Evolutionary conservation across 2,113 vertebrate species (phyloP).

Genomic region (Percina caprodes): DNA sequence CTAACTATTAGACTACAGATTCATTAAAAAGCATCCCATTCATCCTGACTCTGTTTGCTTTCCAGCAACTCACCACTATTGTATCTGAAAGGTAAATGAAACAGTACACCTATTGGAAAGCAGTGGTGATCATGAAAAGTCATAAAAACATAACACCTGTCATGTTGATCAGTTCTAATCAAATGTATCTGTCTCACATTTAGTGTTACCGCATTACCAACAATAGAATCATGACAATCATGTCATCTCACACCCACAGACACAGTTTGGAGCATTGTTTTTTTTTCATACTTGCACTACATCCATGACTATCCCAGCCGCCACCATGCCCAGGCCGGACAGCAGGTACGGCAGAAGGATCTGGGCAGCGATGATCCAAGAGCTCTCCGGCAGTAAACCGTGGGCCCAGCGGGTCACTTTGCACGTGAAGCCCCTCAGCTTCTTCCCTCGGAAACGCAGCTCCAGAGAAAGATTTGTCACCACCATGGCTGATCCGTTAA

Average conservation of each 20-base stretch:
- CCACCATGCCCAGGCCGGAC: conserved; percentile 86
- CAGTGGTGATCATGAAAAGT: background rate
- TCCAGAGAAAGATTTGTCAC: conserved; percentile 87
- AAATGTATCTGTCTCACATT: background rate
- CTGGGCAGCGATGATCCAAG: conserved; percentile 79
- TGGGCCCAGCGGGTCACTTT: conserved; percentile 78
- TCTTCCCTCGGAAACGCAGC: conserved; percentile 85
- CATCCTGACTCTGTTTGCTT: background rate
- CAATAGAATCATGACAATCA: background rate
- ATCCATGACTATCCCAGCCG: conserved; percentile 88
- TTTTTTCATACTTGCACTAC: conserved; percentile 85
- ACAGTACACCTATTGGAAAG: background rate
- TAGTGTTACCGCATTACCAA: background rate
- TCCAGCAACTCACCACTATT: background rate
- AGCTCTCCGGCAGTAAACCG: conserved; percentile 84
- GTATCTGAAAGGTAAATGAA: background rate
- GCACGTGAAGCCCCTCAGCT: conserved; percentile 87
- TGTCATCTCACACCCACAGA: background rate
- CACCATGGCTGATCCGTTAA: conserved; percentile 76
- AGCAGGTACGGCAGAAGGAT: conserved; percentile 84
- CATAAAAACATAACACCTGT: background rate
- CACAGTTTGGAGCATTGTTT: background rate
- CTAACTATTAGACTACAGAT: background rate
- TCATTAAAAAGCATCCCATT: background rate
- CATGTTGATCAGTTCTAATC: background rate